Percentiles rank a stretch among this genome's conserved stretches.
Evolutionary conservation across 2,113 vertebrate genomes (phyloP).

Genomic region (Antidorcas marsupialis): DNA sequence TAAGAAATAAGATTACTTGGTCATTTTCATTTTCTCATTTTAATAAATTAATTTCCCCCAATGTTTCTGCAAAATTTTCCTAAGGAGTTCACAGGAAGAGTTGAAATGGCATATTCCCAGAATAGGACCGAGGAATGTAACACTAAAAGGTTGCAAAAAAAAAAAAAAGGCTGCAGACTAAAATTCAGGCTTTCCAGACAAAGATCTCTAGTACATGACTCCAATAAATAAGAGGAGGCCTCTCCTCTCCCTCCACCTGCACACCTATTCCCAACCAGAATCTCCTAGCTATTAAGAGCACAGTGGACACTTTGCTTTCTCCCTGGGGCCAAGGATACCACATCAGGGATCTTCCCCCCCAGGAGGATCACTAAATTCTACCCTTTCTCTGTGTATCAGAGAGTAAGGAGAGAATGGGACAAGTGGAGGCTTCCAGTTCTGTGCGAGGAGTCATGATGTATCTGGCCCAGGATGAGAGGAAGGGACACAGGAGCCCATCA

Average conservation of each 20-base stretch:
- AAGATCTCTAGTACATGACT: background rate
- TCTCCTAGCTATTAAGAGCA: background rate
- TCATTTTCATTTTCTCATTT: constrained; percentile 28
- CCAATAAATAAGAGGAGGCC: background rate
- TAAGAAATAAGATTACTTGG: constrained; percentile 2
- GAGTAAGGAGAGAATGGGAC: background rate
- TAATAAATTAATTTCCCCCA: background rate
- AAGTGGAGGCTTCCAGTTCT: background rate
- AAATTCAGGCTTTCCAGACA: background rate
- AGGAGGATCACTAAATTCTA: background rate
- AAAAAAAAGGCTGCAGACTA: background rate
- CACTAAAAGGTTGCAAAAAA: background rate
- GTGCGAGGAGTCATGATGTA: background rate
- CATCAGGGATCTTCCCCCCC: background rate
- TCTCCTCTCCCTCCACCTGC: background rate
- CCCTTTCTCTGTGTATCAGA: background rate
- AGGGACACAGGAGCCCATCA: background rate
- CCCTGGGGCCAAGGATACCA: background rate
- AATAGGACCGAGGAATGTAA: background rate
- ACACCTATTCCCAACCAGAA: background rate
- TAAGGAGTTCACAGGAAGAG: background rate
- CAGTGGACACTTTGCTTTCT: background rate
- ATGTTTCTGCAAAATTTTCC: background rate
- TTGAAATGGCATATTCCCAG: background rate
- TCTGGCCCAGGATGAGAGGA: background rate